Evolutionary conservation across 2,888 invertebrate genomes (phyloP).

Genomic region (Drepana falcataria): DNA sequence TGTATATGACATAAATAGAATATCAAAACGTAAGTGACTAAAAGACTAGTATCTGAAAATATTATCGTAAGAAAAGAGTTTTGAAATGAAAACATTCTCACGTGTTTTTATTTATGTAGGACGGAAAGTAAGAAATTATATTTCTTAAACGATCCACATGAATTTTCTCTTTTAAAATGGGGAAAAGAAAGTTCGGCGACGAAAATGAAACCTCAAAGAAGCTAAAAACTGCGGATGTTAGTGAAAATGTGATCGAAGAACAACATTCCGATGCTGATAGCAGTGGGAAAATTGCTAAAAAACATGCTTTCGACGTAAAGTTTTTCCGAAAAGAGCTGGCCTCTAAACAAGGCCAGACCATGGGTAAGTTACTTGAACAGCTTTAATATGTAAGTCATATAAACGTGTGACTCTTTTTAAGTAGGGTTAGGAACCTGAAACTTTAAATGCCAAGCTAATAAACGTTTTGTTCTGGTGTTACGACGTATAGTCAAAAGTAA

Average conservation of each 20-base stretch:
- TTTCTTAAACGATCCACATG: background rate
- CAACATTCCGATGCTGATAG: constrained; percentile 31
- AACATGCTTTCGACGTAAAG: constrained; percentile 74
- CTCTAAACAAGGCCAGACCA: constrained; percentile 72
- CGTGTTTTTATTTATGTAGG: constrained; percentile 19
- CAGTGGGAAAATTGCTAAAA: constrained; percentile 22
- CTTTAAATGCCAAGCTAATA: too few species aligned
- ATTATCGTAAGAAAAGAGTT: too few species aligned
- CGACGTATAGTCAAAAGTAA: too few species aligned
- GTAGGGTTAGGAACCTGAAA: background rate
- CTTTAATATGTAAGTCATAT: background rate
- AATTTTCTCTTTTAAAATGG: constrained; percentile 37
- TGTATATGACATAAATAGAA: too few species aligned
- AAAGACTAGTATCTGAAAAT: too few species aligned
- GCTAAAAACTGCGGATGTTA: constrained; percentile 25
- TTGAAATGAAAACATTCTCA: constrained; percentile 36
- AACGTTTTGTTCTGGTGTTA: too few species aligned
- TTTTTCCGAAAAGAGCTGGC: constrained; percentile 79
- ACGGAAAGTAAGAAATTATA: background rate
- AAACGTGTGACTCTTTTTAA: background rate
- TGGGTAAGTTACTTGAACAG: constrained; percentile 55
- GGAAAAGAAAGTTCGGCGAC: constrained; percentile 56
- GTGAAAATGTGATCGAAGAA: constrained; percentile 19
- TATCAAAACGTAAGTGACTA: too few species aligned
- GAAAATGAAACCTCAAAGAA: constrained; percentile 38